phyloP scores from a whole-genome alignment of 2,888 invertebrate species.

The Venusia cambrica region DNA sequence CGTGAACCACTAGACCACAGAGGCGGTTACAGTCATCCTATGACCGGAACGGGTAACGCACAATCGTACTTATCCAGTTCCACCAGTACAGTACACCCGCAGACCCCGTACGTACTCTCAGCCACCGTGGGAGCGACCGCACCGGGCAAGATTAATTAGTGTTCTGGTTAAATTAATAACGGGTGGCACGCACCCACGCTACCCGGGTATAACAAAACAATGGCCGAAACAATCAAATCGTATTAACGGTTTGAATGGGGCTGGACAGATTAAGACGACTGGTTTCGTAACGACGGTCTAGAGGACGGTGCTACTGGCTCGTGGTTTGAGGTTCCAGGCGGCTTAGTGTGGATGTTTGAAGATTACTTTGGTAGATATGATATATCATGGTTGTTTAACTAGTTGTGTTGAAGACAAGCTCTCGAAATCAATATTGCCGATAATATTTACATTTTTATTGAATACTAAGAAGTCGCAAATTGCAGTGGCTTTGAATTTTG shows the following conservation, averaged over 20 bases:
- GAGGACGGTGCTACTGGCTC: too few species aligned
- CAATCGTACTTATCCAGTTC: slow-evolving; percentile 35
- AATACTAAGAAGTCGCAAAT: too few species aligned
- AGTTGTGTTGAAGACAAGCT: too few species aligned
- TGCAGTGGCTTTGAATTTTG: too few species aligned
- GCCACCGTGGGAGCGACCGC: slow-evolving; percentile 60
- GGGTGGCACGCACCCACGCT: slow-evolving; percentile 55
- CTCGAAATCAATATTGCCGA: too few species aligned
- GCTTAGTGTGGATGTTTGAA: too few species aligned
- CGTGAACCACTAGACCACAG: too few species aligned
- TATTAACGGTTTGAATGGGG: slow-evolving; percentile 45
- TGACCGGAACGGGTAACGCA: slow-evolving; percentile 17
- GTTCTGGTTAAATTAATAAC: slow-evolving; percentile 74
- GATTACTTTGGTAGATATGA: too few species aligned
- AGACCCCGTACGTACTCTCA: slow-evolving; percentile 38
- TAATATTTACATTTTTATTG: too few species aligned
- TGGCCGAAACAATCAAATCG: slow-evolving; percentile 46
- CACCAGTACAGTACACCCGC: slow-evolving; percentile 36
- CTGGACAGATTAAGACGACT: slow-evolving; percentile 34
- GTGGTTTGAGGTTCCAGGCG: too few species aligned
- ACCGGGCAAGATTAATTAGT: slow-evolving; percentile 75
- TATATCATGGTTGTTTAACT: too few species aligned
- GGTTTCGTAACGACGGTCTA: slow-evolving; percentile 25
- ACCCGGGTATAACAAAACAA: slow-evolving; percentile 40
- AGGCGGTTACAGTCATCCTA: slow-evolving; percentile 2